A percentile compares a stretch with the other conserved stretches of the same genome.
These are phyloP conservation scores for Centruroides sculpturatus DNA, from an alignment of 1,140 invertebrate genomes.

Conservation along the genomic window DNA sequence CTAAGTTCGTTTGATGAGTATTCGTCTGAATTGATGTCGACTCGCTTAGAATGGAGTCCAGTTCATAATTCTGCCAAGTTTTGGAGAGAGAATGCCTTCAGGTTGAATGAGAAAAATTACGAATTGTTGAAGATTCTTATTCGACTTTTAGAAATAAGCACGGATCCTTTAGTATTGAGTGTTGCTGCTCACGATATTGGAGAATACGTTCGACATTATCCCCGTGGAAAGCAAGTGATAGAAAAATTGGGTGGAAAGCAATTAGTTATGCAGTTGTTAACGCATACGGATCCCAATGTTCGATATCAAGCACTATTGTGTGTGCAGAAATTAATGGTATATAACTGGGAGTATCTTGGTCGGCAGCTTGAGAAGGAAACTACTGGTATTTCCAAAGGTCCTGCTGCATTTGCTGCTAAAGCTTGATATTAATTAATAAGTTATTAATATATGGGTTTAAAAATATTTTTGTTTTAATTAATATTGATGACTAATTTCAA, in stretches of 20 bases:
- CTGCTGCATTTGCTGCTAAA: too few species aligned
- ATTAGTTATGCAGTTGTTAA: constrained; percentile 89
- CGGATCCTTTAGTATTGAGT: constrained; percentile 84
- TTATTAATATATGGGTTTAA: too few species aligned
- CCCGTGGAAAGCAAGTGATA: constrained; percentile 93
- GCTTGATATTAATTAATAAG: too few species aligned
- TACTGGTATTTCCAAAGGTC: background rate
- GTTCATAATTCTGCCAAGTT: constrained; percentile 99
- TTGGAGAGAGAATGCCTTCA: constrained; percentile 94
- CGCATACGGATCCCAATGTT: constrained; percentile 96
- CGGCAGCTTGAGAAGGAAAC: constrained; percentile 80
- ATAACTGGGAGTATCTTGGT: constrained; percentile 97
- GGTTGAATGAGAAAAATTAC: constrained; percentile 96
- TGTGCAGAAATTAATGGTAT: constrained; percentile 99
- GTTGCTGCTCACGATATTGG: constrained; percentile 98
- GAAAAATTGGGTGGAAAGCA: constrained; percentile 97
- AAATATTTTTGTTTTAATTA: too few species aligned
- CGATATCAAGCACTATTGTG: constrained; percentile 94
- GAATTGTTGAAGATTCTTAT: constrained; percentile 90
- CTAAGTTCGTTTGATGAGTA: constrained; percentile 97
- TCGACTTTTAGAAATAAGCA: constrained; percentile 72
- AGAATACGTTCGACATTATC: constrained; percentile 99
- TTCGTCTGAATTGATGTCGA: constrained; percentile 86
- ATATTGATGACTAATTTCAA: too few species aligned
- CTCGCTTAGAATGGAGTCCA: constrained; percentile 96